Evolutionary conservation across 1,140 invertebrate species (phyloP), one percentile per base, ranked within the genome.

Genomic region (Bombus waltoni): DNA sequence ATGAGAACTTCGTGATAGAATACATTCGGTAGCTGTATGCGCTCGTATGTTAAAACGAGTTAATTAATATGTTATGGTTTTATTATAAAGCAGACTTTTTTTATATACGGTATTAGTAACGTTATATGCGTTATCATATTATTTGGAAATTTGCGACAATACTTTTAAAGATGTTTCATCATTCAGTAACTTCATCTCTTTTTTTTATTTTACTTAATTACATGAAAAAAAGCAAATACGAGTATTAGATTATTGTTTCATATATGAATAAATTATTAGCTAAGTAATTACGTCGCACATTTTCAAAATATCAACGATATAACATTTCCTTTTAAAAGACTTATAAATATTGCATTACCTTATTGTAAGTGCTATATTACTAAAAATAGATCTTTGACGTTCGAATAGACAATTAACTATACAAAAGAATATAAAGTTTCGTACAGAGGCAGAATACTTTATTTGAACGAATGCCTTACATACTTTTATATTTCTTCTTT

Each of bases 381-480:
- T 83, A 89, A 89, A 81, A 89, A 90, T 89, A 89, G 73, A 90
- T 87, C 85, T 90, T 89, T 89, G 81, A 90, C 65, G 59, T 81
- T 89, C 35, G 53, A 89, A 71, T 81, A 71, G 71, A 87, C 81
- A 88, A 59, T 83, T 86, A 85, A 77, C 80, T 90, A 87, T 90
- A 81, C 85, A 84, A 82, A 84, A 80, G 66, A 71, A 81, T 80
- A 65, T 75, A 83, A 38, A 85, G 38, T 66, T 40, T 38, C 4
- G 66, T 44, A 38, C 78, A 32, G n/a, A 70, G 40, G 32, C 65
- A 89, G 86, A 42, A 18, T 65, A 82, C 25, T 1, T 53, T 53
- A 65, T 42, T 59, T 32, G 25, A 44, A 81, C 44, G 22, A 81
- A n/a, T 28, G 28, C 18, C 35, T 71, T 28, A 2, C 2, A 44